phyloP scores from a whole-genome alignment of 2,888 invertebrate species.

The Strigamia maritima region DNA sequence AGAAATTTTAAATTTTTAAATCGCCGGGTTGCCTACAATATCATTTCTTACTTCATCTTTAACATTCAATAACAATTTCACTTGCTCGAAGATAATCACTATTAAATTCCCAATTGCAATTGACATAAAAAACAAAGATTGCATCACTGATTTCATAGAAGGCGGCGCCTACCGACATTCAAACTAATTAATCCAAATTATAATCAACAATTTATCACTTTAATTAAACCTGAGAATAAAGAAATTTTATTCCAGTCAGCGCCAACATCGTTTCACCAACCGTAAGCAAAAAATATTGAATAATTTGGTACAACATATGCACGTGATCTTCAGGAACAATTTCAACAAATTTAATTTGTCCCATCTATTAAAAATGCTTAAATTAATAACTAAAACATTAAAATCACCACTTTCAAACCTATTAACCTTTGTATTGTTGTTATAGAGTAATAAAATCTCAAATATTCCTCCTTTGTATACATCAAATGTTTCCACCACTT shows the following conservation, averaged over 20 bases:
- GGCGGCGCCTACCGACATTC: background rate
- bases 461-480: background rate
- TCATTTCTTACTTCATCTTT: background rate
- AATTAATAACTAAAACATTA: background rate
- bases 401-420: background rate
- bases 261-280: constrained; percentile 94
- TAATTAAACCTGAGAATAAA: constrained; percentile 77
- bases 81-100: background rate
- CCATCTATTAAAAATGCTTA: background rate
- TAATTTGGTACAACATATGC: constrained; percentile 76
- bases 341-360: background rate
- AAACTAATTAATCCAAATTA: background rate
- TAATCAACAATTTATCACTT: background rate
- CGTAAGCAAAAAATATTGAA: constrained; percentile 89
- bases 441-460: background rate
- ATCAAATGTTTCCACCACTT: background rate
- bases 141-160: background rate
- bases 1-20: background rate
- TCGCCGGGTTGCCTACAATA: too few relatives aligned
- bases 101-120: background rate
- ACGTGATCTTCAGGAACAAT: constrained; percentile 2
- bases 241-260: constrained; percentile 91
- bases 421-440: background rate
- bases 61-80: background rate
- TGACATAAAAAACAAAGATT: background rate